Evolutionary conservation across 1,140 invertebrate genomes (phyloP), one percentile per base, ranked within the genome.

Genomic region (Anagrus nilaparvatae): DNA sequence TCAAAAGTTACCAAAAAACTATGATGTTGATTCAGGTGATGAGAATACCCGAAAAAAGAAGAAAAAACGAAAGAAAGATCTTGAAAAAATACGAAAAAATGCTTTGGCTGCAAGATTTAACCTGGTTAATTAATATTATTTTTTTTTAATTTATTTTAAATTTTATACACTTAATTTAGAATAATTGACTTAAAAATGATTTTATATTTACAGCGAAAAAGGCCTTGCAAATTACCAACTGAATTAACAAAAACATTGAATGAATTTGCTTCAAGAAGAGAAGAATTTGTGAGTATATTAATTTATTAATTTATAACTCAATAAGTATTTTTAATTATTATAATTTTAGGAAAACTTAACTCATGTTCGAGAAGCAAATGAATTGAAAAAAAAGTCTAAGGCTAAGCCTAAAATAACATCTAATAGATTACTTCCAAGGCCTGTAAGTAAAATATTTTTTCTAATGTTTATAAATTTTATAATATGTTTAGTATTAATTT

Each of bases 71-170:
- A 50, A 44, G 12, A 53, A 51, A 38, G 56, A 61, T 8, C 50
- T 61, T 13, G 53, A 58, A 32, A 43, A 56, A 42, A 36, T 61
- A 8, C 44, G 55, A 30, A 47, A 46, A 12, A 54, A 56, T 43
- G 54, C 52, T 13, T 46, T 58, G 5, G 54, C 43, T 31, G 48
- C 54, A 0, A 59, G 55, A 38, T 47, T 44, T n/a, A 45, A 37
- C 18, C 38, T 53, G 50, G 59, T 58, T 46, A 43, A 46, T 51
- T 30, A 14, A 24, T 28, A 31, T 37, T 24, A 24, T 50, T 21
- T 29, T 44, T 29, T 25, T 41, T 34, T 40, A 13, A 23, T 40
- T 1, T 23, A 20, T 10, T 32, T 31, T 12, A 6, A 8, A 13
- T 6, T 31, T 9, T 13, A 13, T 14, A 12, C 14, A 12, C 14